Percentiles rank a stretch among this genome's conserved stretches.
These are phyloP conservation scores for Tetragonula carbonaria DNA, from an alignment of 2,888 invertebrate species.

Conservation along the genomic window DNA sequence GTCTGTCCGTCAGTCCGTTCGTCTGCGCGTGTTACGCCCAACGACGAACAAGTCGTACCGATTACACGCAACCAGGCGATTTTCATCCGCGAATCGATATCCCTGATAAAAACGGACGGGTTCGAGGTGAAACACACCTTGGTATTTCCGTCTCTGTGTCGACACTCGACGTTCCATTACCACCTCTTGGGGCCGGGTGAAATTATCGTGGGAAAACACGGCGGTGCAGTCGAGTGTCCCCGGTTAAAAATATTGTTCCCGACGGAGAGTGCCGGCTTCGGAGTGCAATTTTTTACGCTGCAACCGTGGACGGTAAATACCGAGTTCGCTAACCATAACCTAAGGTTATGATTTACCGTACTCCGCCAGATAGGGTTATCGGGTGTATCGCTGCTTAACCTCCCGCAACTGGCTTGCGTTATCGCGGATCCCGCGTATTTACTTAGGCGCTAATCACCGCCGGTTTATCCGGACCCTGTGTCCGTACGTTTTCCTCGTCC, in stretches of 20 bases:
- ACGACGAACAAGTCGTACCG: slow-evolving; percentile 7
- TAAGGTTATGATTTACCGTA: slow-evolving; percentile 76
- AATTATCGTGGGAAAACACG: slow-evolving; percentile 54
- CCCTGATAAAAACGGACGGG: neutral
- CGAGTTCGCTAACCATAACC: slow-evolving; percentile 56
- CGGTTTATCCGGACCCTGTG: slow-evolving; percentile 69
- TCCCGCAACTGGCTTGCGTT: slow-evolving; percentile 63
- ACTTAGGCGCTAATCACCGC: slow-evolving; percentile 81
- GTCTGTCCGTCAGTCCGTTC: neutral
- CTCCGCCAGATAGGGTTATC: slow-evolving; percentile 76
- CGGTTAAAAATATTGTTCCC: slow-evolving; percentile 31
- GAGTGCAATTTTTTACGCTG: slow-evolving; percentile 50
- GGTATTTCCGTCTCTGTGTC: neutral
- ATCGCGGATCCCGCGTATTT: slow-evolving; percentile 81
- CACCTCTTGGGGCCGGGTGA: slow-evolving; percentile 5
- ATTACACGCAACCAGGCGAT: neutral
- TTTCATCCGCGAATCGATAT: slow-evolving; percentile 14
- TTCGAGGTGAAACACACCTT: neutral
- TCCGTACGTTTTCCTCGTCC: slow-evolving; percentile 14
- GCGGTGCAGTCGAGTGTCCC: slow-evolving; percentile 13
- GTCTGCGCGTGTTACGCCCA: neutral
- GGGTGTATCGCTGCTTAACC: slow-evolving; percentile 72
- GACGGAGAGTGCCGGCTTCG: slow-evolving; percentile 33
- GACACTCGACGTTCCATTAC: neutral
- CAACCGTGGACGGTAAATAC: slow-evolving; percentile 64